phyloP scores from a whole-genome alignment of 2,888 invertebrate species.

The Aelia acuminata region DNA sequence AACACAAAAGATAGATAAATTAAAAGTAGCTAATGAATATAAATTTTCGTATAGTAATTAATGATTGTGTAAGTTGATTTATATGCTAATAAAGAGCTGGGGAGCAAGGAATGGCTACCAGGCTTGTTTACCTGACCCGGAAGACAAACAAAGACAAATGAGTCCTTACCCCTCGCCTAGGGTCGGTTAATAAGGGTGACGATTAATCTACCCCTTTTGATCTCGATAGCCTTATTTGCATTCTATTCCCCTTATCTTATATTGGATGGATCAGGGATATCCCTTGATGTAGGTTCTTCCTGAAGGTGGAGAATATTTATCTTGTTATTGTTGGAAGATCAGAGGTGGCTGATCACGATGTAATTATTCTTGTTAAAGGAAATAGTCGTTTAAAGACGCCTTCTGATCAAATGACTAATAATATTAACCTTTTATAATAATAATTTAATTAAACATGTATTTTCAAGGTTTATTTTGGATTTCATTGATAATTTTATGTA shows the following conservation, averaged over 20 bases:
- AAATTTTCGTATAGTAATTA: neutral
- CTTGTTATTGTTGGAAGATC: neutral
- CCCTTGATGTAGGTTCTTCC: neutral
- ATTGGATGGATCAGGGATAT: neutral
- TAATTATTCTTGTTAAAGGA: neutral
- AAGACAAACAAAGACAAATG: conserved; percentile 33
- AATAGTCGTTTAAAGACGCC: neutral
- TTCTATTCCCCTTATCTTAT: neutral
- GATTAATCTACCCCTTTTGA: conserved; percentile 28
- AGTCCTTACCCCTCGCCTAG: neutral
- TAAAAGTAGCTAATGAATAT: neutral
- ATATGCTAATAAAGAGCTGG: neutral
- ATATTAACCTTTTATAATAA: too few species aligned
- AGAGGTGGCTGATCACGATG: neutral
- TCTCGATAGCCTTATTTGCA: neutral
- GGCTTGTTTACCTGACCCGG: neutral
- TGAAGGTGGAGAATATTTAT: neutral
- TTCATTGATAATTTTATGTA: too few species aligned
- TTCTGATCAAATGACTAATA: too few species aligned
- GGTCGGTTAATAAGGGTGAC: neutral
- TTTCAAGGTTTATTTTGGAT: too few species aligned
- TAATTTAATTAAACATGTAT: too few species aligned
- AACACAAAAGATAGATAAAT: too few species aligned
- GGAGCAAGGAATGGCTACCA: neutral
- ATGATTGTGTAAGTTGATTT: neutral